Percentiles rank a stretch among this genome's conserved stretches.
These are phyloP conservation scores for Drosophila prolongata DNA, from an alignment of 2,888 invertebrate genomes.

Conservation along the genomic window DNA sequence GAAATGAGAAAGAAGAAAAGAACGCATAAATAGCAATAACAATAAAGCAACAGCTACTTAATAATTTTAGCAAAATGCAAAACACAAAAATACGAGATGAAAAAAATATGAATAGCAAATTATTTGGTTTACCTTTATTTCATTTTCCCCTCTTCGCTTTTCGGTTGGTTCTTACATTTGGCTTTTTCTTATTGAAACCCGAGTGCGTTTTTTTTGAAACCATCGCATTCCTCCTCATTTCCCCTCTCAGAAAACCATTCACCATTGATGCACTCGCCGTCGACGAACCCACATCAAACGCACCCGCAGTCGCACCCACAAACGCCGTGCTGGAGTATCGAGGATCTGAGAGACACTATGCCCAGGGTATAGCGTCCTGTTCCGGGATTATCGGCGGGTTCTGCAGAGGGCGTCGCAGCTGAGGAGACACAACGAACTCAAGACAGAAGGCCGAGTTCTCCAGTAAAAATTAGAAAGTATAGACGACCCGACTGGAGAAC, in stretches of 20 bases:
- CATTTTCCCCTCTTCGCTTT: constrained; percentile 18
- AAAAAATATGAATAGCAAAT: constrained; percentile 38
- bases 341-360: constrained; percentile 24
- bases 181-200: not conserved
- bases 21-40: constrained; percentile 49
- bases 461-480: not conserved
- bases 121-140: constrained; percentile 32
- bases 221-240: not conserved
- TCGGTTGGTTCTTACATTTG: constrained; percentile 18
- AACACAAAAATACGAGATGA: constrained; percentile 48
- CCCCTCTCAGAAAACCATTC: constrained; percentile 30
- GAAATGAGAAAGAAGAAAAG: constrained; percentile 45
- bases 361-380: constrained; percentile 9
- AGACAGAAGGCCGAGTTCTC: not conserved
- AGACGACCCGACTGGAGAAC: not conserved
- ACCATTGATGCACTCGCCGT: constrained; percentile 25
- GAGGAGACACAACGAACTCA: not conserved
- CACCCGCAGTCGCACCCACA: constrained; percentile 4
- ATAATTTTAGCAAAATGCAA: constrained; percentile 77
- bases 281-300: constrained; percentile 22
- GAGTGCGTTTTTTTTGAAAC: not conserved
- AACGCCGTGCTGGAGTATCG: constrained; percentile 23
- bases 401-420: not conserved
- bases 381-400: not conserved
- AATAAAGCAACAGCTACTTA: constrained; percentile 80